These are phyloP conservation scores for Ephestia elutella DNA, from an alignment of 1,140 invertebrate genomes.

Conservation along the genomic window DNA sequence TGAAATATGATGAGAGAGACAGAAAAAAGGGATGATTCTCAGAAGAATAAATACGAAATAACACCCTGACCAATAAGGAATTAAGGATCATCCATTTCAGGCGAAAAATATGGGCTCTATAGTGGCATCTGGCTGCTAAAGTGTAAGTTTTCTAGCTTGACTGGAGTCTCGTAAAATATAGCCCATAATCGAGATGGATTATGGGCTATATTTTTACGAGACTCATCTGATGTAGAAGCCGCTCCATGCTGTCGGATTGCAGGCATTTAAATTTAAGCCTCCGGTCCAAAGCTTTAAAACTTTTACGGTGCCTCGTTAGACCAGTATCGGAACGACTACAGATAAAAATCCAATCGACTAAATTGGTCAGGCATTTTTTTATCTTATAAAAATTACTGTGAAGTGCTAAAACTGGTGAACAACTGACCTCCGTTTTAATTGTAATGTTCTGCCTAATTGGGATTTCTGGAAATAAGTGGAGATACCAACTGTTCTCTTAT, in stretches of 20 bases:
- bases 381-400: conserved; percentile 17
- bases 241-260: neutral
- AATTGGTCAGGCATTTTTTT: conserved; percentile 14
- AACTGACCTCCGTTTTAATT: neutral
- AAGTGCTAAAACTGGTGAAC: conserved; percentile 16
- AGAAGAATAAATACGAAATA: too few relatives aligned
- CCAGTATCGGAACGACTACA: conserved; percentile 1
- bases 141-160: too few relatives aligned
- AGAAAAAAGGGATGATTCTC: too few relatives aligned
- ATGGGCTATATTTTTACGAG: too few relatives aligned
- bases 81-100: too few relatives aligned
- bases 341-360: conserved; percentile 21
- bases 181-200: too few relatives aligned
- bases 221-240: neutral
- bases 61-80: too few relatives aligned
- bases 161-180: too few relatives aligned
- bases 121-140: too few relatives aligned
- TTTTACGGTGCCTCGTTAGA: neutral
- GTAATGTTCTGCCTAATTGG: conserved; percentile 2
- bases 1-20: too few relatives aligned
- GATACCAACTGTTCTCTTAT: neutral
- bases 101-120: too few relatives aligned
- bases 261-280: neutral
- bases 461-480: neutral
- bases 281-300: neutral